Evolutionary conservation across 1,140 invertebrate species (phyloP), one percentile per base, ranked within the genome.

Genomic region (Acromyrmex charruanus): DNA sequence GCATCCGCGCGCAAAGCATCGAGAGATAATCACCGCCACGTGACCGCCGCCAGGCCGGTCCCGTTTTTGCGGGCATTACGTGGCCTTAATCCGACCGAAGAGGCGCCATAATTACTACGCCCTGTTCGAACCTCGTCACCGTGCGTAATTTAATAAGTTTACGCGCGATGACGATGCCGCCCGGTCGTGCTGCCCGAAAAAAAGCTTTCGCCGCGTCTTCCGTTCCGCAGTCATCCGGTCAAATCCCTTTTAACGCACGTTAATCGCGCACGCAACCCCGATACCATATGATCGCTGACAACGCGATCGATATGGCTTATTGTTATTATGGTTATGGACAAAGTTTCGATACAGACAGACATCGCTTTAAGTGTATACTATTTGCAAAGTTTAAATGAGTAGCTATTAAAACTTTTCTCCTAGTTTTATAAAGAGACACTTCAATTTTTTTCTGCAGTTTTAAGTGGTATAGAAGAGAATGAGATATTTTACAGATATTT

Each of bases 21-120:
- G 90, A 80, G 89, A 90, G 90, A 91, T 91, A 91, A 91, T 91
- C 90, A 90, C 90, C 88, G 90, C 90, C 90, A 91, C 90, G 90
- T 91, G 90, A 90, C 90, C 35, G 87, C 89, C 63, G 89, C 87
- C 87, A 91, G 71, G 87, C 77, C 65, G 87, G 65, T 28, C 59
- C 66, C 77, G 89, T 91, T 91, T 91, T 91, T 91, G 89, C 89
- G 65, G 53, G 87, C 87, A 90, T 91, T 91, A 90, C 90, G 90
- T 88, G 86, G 85, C 90, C 90, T 89, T 91, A 91, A 91, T 91
- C 87, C 90, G 84, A 61, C 68, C 90, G 72, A 84, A 88, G 87
- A 82, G 89, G 87, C 87, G 89, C 90, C 90, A 91, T 91, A 91
- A 91, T 91, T 90, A 87, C 90, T 86, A 88, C 89, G 87, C 81